Percentiles rank a stretch among this genome's conserved stretches.
Evolutionary conservation across 2,113 vertebrate species (phyloP).

Genomic region (Empidonax traillii): DNA sequence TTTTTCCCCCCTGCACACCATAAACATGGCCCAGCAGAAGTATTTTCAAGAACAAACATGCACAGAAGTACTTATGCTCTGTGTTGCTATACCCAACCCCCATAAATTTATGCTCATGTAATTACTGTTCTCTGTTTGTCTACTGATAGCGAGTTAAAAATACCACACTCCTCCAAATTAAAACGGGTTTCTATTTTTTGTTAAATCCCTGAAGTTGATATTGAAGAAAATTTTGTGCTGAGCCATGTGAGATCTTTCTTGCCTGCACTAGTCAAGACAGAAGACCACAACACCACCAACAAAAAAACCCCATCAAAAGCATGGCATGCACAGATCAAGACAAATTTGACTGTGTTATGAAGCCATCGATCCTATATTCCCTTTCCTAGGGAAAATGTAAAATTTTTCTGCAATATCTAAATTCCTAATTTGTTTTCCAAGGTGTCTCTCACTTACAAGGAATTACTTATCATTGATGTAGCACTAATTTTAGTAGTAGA

Average conservation of each 20-base stretch:
- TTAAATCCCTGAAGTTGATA: not conserved
- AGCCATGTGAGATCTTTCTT: not conserved
- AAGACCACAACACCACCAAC: not conserved
- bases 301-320: not conserved
- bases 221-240: not conserved
- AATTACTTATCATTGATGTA: not conserved
- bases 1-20: not conserved
- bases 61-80: not conserved
- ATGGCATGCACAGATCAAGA: not conserved
- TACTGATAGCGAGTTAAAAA: constrained; percentile 8
- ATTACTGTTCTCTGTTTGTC: constrained; percentile 9
- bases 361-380: not conserved
- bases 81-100: not conserved
- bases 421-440: not conserved
- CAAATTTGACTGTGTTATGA: not conserved
- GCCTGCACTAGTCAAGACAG: not conserved
- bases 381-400: not conserved
- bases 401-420: not conserved
- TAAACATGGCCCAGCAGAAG: not conserved
- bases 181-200: not conserved
- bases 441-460: not conserved
- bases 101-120: not conserved
- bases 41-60: not conserved
- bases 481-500: not conserved
- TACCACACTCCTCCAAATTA: not conserved